Conservation (phyloP, 2,888 invertebrate species). For the Apoda limacodes region DNA sequence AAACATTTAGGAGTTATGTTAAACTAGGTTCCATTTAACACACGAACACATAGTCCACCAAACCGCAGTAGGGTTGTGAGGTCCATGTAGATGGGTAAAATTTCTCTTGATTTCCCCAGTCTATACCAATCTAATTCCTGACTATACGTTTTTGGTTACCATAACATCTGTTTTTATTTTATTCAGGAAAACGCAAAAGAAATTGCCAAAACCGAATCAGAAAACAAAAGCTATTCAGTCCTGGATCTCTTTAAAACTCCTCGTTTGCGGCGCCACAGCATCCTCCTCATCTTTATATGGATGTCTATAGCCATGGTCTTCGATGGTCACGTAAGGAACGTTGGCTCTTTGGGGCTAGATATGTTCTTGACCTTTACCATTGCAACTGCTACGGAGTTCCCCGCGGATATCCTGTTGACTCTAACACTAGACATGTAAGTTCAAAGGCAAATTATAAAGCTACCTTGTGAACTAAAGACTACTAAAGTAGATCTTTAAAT, state of each 20-base stretch:
- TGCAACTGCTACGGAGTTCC: constrained; percentile 85
- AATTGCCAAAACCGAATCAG: constrained; percentile 77
- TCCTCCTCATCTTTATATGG: constrained; percentile 85
- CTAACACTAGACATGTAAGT: constrained; percentile 73
- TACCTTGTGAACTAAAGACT: not conserved
- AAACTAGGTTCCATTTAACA: too few relatives aligned
- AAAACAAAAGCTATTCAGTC: constrained; percentile 79
- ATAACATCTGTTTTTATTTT: too few relatives aligned
- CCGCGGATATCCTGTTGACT: constrained; percentile 83
- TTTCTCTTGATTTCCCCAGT: too few relatives aligned
- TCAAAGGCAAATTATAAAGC: not conserved
- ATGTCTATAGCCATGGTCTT: constrained; percentile 87
- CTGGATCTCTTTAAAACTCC: constrained; percentile 84
- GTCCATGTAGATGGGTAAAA: too few relatives aligned
- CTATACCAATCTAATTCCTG: too few relatives aligned
- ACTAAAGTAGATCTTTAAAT: constrained; percentile 1
- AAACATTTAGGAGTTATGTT: too few relatives aligned
- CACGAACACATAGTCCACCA: too few relatives aligned
- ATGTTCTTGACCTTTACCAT: constrained; percentile 87
- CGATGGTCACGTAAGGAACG: constrained; percentile 90
- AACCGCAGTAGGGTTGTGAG: too few relatives aligned
- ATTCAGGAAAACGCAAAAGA: constrained; percentile 73
- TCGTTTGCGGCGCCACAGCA: constrained; percentile 76
- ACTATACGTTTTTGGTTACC: too few relatives aligned
- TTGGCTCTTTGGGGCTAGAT: constrained; percentile 82